phyloP scores from a whole-genome alignment of 2,113 vertebrate species.

The Oophaga pumilio region DNA sequence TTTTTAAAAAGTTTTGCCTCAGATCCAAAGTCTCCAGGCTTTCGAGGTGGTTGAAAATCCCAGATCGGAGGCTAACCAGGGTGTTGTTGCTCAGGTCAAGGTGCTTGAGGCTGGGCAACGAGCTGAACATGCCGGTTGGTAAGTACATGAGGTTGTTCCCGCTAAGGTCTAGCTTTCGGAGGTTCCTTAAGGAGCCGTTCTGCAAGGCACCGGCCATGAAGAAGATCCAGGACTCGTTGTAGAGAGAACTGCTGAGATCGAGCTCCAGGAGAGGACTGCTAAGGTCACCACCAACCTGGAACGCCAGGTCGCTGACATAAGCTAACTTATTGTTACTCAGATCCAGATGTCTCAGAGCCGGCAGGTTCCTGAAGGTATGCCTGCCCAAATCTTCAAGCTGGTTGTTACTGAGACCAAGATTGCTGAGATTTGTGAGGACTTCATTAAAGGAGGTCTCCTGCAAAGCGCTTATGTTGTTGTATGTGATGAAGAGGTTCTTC shows the following conservation, averaged over 20 bases:
- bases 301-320: slow-evolving; percentile 1
- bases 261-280: slow-evolving; percentile 75
- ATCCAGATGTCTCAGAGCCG: slow-evolving; percentile 80
- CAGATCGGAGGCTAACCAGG: slow-evolving; percentile 74
- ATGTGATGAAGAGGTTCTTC: slow-evolving; percentile 80
- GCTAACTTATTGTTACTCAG: slow-evolving; percentile 80
- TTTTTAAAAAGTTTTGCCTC: slow-evolving; percentile 80
- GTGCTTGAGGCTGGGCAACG: slow-evolving; percentile 71
- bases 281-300: slow-evolving; percentile 51
- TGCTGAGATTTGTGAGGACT: slow-evolving; percentile 74
- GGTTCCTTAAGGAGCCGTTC: slow-evolving; percentile 67
- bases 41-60: slow-evolving; percentile 71
- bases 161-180: slow-evolving; percentile 80
- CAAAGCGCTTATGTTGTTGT: slow-evolving; percentile 76
- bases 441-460: slow-evolving; percentile 76
- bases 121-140: slow-evolving; percentile 69
- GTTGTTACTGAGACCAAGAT: slow-evolving; percentile 83
- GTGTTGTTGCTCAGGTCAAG: slow-evolving; percentile 88
- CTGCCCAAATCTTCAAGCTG: slow-evolving; percentile 74
- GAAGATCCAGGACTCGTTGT: slow-evolving; percentile 63
- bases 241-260: slow-evolving; percentile 68
- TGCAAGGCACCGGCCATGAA: slow-evolving; percentile 68
- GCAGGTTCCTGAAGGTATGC: slow-evolving; percentile 78
- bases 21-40: slow-evolving; percentile 81
- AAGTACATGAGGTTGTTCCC: slow-evolving; percentile 80